Evolutionary conservation across 2,113 vertebrate species (phyloP).

Genomic region (Sebastes fasciatus): DNA sequence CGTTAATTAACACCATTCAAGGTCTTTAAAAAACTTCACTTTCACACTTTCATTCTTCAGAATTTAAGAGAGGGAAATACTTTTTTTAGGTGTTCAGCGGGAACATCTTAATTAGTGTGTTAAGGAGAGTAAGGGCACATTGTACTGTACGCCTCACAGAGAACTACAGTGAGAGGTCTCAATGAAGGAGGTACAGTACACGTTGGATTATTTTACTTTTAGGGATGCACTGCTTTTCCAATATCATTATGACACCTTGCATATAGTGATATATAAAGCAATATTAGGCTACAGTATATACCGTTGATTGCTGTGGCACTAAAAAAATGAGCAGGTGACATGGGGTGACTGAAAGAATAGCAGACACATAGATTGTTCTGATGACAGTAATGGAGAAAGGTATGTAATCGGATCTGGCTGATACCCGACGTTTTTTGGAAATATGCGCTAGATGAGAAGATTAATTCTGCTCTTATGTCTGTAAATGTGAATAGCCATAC

Average conservation of each 20-base stretch:
- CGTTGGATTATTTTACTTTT: not conserved
- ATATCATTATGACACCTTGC: not conserved
- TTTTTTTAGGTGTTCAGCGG: not conserved
- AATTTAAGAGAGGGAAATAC: constrained; percentile 11
- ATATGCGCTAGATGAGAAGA: too few relatives aligned
- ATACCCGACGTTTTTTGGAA: not conserved
- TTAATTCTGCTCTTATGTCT: too few relatives aligned
- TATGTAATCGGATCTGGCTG: not conserved
- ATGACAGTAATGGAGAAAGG: not conserved
- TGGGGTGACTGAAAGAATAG: not conserved
- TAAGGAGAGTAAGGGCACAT: not conserved
- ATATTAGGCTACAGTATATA: not conserved
- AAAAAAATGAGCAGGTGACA: not conserved
- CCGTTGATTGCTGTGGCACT: not conserved
- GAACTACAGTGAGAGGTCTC: not conserved
- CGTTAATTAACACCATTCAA: constrained; percentile 45
- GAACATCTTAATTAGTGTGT: constrained; percentile 26
- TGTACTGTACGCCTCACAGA: not conserved
- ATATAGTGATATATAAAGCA: not conserved
- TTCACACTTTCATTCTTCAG: constrained; percentile 23
- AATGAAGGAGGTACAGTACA: not conserved
- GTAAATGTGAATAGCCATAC: too few relatives aligned
- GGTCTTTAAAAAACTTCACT: constrained; percentile 43
- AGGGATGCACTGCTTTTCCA: not conserved
- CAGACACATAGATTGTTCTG: not conserved